Conservation (phyloP, 2,888 invertebrate species). For the Gasteruption jaculator region DNA sequence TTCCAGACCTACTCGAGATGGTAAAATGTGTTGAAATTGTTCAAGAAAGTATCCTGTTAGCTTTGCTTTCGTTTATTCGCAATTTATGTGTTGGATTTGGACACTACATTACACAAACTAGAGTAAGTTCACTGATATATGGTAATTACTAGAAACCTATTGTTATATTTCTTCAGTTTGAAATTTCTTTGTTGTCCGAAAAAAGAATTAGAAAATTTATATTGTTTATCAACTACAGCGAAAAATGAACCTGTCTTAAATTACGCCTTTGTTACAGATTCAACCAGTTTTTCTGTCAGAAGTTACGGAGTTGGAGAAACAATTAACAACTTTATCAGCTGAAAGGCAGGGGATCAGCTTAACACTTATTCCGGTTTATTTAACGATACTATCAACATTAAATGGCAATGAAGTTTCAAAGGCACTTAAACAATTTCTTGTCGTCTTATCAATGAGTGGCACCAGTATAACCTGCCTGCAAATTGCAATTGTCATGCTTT, state of each 20-base stretch:
- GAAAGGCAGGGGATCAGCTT: slow-evolving; percentile 54
- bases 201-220: not conserved
- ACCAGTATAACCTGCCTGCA: slow-evolving; percentile 55
- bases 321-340: slow-evolving; percentile 56
- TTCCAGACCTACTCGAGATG: slow-evolving; percentile 59
- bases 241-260: too few species aligned
- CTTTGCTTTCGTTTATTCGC: slow-evolving; percentile 57
- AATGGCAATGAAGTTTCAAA: slow-evolving; percentile 53
- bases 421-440: slow-evolving; percentile 59
- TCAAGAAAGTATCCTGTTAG: slow-evolving; percentile 55
- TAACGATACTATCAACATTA: slow-evolving; percentile 57
- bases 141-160: too few species aligned
- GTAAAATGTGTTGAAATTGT: slow-evolving; percentile 55
- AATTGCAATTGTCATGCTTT: slow-evolving; percentile 55
- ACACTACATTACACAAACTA: slow-evolving; percentile 57
- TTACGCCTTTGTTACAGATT: slow-evolving; percentile 41
- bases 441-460: slow-evolving; percentile 51
- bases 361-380: slow-evolving; percentile 60
- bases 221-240: not conserved
- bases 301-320: slow-evolving; percentile 60
- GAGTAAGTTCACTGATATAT: slow-evolving; percentile 36
- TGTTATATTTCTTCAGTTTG: too few species aligned
- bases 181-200: too few species aligned
- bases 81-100: slow-evolving; percentile 66
- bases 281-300: slow-evolving; percentile 58